Base-by-base conservation (phyloP, 2,888 invertebrate species). In the Amiota minor region DNA sequence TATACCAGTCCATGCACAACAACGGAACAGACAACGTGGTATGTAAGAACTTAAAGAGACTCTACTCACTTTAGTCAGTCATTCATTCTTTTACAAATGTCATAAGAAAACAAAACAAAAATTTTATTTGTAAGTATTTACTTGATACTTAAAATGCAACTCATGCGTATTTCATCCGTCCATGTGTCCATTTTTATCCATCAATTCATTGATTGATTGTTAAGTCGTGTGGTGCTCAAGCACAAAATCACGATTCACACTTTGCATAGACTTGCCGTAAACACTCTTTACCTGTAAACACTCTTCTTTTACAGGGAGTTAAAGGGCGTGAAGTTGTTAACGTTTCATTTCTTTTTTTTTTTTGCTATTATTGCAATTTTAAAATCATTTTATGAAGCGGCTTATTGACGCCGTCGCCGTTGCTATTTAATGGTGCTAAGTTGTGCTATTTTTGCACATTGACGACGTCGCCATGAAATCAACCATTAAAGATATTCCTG, bases 11-110 rank as follows among this genome's bases (percentile, higher is more conserved):
- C 86, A 86, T 65, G 72, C 79, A 46, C 80, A 78, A 65, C 80
- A 79, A 72, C 87, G 89, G 56, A 82, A 88, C 23, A 78, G 88
- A 74, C 88, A 83, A 79, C 86, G 89, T 76, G 88, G 88, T 88
- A n/a, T n/a, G n/a, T n/a, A 88, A 88, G 88, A 78, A 71, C 23
- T 67, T 68, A 35, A 35, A n/a, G 56, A 20, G 4, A 18, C 53
- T 20, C 9, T n/a, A 45, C 68, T 6, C 35, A 18, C 53, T 20
- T 65, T n/a, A 18, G 14, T 35, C 53, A 14, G 16, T 14, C 46
- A 46, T 59, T 70, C 18, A 12, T 46, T 11, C 9, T 50, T 23
- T 68, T 50, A 11, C 23, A 35, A 55, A 45, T 11, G 53, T 68
- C 16, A 50, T 14, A 9, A 2, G 64, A 11, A 12, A 18, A 11